A percentile compares a stretch with the other conserved stretches of the same genome.
These are phyloP conservation scores for Centrocercus urophasianus DNA, from an alignment of 2,113 vertebrate species.

Conservation along the genomic window DNA sequence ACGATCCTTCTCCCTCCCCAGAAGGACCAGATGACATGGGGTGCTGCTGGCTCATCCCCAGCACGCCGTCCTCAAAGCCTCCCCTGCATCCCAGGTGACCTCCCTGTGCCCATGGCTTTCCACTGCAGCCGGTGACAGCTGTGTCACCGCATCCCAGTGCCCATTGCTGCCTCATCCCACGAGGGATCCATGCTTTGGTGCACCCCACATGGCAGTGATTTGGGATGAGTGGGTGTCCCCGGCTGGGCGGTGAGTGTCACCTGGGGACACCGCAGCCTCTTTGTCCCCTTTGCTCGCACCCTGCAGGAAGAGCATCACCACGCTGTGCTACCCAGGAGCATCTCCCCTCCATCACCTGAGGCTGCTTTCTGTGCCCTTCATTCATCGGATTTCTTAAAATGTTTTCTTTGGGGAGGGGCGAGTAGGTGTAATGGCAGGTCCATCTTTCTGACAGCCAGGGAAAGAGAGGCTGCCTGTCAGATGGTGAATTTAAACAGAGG, in stretches of 20 bases:
- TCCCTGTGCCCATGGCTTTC: not conserved
- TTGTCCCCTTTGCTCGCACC: not conserved
- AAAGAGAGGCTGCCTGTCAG: conserved; percentile 77
- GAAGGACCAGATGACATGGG: conserved; percentile 45
- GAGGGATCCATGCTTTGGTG: too few species aligned
- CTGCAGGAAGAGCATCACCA: not conserved
- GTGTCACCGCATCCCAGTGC: not conserved
- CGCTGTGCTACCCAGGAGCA: not conserved
- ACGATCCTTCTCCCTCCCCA: conserved; percentile 19
- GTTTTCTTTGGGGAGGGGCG: conserved; percentile 45
- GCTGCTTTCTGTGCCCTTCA: conserved; percentile 67
- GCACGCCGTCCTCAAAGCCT: not conserved
- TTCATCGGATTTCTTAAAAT: conserved; percentile 66
- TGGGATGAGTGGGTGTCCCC: not conserved
- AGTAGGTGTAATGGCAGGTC: conserved; percentile 74
- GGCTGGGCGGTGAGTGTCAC: fast-evolving
- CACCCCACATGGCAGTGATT: not conserved
- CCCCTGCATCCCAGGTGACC: not conserved
- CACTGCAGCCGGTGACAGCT: not conserved
- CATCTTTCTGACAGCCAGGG: conserved; percentile 70
- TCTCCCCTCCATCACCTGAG: not conserved
- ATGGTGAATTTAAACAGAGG: conserved; percentile 85
- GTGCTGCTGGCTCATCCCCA: not conserved
- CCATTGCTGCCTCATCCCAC: not conserved
- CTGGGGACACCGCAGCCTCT: not conserved